Conservation (phyloP, 2,888 invertebrate genomes). For the Drosophila histrio region DNA sequence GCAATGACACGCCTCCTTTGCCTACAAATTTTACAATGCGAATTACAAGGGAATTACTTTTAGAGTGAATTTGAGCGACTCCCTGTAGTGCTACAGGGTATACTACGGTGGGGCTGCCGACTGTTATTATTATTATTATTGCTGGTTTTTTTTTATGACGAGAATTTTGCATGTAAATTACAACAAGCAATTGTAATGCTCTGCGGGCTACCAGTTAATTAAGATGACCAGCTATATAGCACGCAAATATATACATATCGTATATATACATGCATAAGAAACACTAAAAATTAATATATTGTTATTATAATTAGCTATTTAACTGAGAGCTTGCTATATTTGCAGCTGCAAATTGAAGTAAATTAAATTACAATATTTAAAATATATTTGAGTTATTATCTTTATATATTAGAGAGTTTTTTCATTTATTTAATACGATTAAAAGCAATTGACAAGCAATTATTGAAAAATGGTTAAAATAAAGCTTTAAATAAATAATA, state of each 20-base stretch:
- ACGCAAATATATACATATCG: not conserved
- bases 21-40: no score
- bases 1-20: no score
- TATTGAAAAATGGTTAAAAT: no score
- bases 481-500: no score
- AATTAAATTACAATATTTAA: not conserved
- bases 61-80: no score
- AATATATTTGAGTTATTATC: not conserved
- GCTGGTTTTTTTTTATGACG: conserved; percentile 29
- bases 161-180: conserved; percentile 41
- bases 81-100: no score
- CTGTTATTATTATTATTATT: conserved; percentile 9
- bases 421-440: no score
- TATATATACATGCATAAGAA: not conserved
- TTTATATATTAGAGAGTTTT: not conserved
- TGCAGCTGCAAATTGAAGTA: not conserved
- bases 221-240: not conserved
- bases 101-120: no score
- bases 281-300: not conserved
- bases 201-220: conserved; percentile 23
- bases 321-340: not conserved
- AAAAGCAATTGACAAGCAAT: no score
- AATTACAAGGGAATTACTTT: no score
- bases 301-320: not conserved
- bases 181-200: conserved; percentile 20